phyloP scores from a whole-genome alignment of 2,113 vertebrate species.

The Rynchops niger region DNA sequence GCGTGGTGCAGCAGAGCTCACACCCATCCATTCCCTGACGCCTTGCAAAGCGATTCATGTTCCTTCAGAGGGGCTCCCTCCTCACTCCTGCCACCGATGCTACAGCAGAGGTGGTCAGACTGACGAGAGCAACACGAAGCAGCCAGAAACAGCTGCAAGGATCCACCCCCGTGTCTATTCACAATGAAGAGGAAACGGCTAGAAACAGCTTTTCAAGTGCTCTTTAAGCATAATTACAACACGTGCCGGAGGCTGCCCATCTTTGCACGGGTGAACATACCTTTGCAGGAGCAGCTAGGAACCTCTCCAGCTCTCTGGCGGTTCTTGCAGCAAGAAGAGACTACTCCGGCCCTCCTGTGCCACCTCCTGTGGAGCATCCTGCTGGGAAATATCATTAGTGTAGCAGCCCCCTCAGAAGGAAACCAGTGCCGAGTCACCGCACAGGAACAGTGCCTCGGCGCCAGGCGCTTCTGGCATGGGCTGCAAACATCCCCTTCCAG shows the following conservation, averaged over 20 bases:
- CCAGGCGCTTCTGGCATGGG: not conserved
- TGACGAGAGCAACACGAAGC: not conserved
- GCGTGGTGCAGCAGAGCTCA: not conserved
- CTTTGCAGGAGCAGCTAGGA: not conserved
- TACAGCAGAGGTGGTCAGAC: not conserved
- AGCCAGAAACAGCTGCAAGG: not conserved
- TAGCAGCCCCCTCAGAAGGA: not conserved
- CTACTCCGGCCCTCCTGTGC: not conserved
- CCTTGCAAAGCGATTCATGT: not conserved
- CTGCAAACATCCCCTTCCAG: not conserved
- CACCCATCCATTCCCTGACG: fast-evolving
- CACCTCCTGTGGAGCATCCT: not conserved
- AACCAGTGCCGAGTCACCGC: not conserved
- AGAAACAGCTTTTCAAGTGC: not conserved
- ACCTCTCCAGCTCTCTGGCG: not conserved
- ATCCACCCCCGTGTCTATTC: not conserved
- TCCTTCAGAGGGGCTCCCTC: not conserved
- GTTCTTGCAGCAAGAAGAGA: not conserved
- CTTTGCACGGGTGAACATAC: not conserved
- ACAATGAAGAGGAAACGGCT: not conserved
- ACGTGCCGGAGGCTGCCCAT: fast-evolving
- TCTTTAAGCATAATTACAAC: not conserved
- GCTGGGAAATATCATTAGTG: not conserved
- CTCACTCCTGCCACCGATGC: not conserved
- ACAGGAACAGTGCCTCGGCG: not conserved